Conservation (phyloP, 53 echinoderm and acorn worm genomes). For the Zoroaster sp. region DNA sequence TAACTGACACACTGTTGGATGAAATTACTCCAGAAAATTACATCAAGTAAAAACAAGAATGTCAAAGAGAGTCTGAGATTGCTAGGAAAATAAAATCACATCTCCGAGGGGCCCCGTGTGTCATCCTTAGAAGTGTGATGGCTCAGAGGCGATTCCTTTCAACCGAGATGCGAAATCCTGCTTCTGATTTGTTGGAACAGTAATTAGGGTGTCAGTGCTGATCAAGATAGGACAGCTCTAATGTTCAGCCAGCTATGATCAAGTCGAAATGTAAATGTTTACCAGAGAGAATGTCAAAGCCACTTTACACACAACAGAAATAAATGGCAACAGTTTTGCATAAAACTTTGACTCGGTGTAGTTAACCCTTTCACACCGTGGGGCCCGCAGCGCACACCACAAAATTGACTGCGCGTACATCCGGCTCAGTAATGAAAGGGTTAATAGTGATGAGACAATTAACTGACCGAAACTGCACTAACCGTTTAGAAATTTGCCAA, state of each 20-base stretch:
- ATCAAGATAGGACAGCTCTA: neutral
- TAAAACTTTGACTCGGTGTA: no score
- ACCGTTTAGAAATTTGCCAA: no score
- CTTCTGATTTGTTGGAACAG: conserved; percentile 3
- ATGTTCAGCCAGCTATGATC: conserved; percentile 6
- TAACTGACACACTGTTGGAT: no score
- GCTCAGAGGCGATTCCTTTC: neutral
- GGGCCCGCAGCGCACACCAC: no score
- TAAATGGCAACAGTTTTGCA: no score
- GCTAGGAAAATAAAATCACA: neutral
- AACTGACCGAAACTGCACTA: no score
- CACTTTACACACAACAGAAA: neutral
- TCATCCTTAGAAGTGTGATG: neutral
- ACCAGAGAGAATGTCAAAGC: neutral
- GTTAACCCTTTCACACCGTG: no score
- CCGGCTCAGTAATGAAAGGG: no score
- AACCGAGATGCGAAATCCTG: neutral
- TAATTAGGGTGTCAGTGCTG: conserved; percentile 24
- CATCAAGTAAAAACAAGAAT: neutral
- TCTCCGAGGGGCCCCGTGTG: no score
- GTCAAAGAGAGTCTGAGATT: neutral
- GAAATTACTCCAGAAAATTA: neutral
- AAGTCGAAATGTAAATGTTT: neutral
- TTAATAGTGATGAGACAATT: no score
- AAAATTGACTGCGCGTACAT: no score